Conservation (phyloP, 2,797 vertebrate species). For the Tympanoctomys barrerae region DNA sequence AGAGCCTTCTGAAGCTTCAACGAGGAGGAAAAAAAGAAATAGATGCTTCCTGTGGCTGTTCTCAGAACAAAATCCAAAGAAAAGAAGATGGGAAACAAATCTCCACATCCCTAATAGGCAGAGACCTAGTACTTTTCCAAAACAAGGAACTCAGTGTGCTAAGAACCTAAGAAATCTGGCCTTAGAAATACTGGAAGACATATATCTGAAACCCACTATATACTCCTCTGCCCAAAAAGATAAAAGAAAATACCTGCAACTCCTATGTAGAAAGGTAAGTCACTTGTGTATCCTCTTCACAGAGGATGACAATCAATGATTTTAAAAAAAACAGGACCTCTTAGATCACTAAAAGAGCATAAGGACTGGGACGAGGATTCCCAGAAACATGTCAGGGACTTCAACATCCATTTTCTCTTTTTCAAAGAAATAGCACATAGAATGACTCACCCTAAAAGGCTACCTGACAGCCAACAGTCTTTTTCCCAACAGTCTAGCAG, state of each 20-base stretch:
- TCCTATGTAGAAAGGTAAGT: conserved; percentile 21
- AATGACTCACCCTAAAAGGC: background rate
- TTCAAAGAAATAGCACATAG: background rate
- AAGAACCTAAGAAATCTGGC: conserved; percentile 31
- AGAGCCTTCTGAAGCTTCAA: conserved; percentile 53
- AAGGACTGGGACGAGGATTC: background rate
- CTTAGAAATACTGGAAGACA: background rate
- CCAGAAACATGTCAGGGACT: background rate
- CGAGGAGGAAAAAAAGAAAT: conserved; percentile 34
- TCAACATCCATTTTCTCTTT: conserved; percentile 11
- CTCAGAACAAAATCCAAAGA: conserved; percentile 54
- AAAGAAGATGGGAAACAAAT: conserved; percentile 8
- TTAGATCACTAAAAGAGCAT: conserved; percentile 8
- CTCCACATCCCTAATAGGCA: background rate
- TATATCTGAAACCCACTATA: background rate
- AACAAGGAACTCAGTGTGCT: conserved; percentile 8
- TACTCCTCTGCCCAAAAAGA: background rate
- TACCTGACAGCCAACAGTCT: background rate
- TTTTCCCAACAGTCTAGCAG: background rate
- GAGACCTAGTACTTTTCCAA: conserved; percentile 59
- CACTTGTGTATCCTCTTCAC: background rate
- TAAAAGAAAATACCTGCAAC: background rate
- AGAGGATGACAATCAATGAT: background rate
- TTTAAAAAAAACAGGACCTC: background rate
- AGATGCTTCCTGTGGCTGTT: conserved; percentile 37